Evolutionary conservation across 2,888 invertebrate genomes (phyloP).

Genomic region (Eristalis intricaria): DNA sequence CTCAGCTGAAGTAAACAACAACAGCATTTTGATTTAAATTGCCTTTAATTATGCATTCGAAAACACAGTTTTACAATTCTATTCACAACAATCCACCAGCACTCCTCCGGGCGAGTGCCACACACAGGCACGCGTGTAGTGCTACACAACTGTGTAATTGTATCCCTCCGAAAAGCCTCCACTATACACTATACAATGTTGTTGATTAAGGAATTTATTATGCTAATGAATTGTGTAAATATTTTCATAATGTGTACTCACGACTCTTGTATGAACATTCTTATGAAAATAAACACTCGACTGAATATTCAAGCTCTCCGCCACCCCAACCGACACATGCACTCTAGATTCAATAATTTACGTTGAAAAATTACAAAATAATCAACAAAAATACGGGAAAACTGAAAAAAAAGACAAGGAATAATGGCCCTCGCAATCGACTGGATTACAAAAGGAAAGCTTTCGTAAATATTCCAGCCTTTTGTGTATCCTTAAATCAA

Average conservation of each 20-base stretch:
- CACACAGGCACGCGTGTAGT: neutral
- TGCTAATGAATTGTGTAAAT: slow-evolving; percentile 56
- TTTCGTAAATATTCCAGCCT: slow-evolving; percentile 8
- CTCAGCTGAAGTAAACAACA: neutral
- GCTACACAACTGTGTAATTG: neutral
- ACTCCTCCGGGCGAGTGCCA: neutral
- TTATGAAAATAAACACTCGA: slow-evolving; percentile 14
- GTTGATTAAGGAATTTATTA: slow-evolving; percentile 49
- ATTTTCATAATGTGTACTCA: slow-evolving; percentile 50
- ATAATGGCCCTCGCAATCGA: neutral
- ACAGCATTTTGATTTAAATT: neutral
- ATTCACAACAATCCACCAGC: neutral
- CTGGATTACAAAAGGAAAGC: slow-evolving; percentile 8
- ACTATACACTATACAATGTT: neutral
- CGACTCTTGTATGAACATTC: slow-evolving; percentile 5
- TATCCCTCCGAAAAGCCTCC: neutral
- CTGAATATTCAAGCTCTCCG: slow-evolving; percentile 14
- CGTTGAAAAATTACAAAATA: neutral
- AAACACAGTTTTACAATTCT: neutral
- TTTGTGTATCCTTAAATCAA: slow-evolving; percentile 6
- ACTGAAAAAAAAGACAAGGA: neutral
- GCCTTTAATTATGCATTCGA: neutral
- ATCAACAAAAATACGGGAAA: neutral
- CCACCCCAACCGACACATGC: neutral
- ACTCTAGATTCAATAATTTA: slow-evolving; percentile 2